Evolutionary conservation across 2,797 vertebrate genomes (phyloP).

Genomic region (Chelmon rostratus): DNA sequence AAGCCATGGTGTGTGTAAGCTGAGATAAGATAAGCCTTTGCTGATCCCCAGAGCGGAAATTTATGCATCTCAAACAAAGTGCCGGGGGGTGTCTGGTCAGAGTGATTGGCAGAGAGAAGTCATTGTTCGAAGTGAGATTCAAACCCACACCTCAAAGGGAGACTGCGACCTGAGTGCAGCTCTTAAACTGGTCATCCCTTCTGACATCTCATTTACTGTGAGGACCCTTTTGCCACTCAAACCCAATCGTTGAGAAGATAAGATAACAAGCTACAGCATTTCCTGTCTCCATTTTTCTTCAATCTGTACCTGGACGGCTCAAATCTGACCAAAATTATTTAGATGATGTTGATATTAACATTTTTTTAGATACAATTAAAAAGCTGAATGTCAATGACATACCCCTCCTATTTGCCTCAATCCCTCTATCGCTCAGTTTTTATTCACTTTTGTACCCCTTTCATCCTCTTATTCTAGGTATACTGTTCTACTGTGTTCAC

Average conservation of each 20-base stretch:
- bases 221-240: too few relatives aligned
- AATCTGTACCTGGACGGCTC: neutral
- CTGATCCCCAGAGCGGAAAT: neutral
- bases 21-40: neutral
- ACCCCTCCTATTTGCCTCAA: neutral
- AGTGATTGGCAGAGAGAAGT: neutral
- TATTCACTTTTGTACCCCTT: neutral
- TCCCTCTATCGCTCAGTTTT: neutral
- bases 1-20: neutral
- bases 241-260: too few relatives aligned
- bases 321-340: neutral
- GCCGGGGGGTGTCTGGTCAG: neutral
- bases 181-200: neutral
- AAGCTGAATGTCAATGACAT: neutral
- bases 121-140: neutral
- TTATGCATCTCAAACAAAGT: neutral
- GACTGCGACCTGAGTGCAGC: neutral
- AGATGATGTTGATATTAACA: neutral
- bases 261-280: neutral
- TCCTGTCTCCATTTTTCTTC: neutral
- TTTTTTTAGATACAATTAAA: neutral
- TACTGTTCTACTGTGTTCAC: slow-evolving; percentile 93
- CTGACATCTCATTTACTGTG: neutral
- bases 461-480: slow-evolving; percentile 75
- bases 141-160: neutral